Conservation (phyloP, 2,888 invertebrate genomes). For the Drosophila kambysellisi region DNA sequence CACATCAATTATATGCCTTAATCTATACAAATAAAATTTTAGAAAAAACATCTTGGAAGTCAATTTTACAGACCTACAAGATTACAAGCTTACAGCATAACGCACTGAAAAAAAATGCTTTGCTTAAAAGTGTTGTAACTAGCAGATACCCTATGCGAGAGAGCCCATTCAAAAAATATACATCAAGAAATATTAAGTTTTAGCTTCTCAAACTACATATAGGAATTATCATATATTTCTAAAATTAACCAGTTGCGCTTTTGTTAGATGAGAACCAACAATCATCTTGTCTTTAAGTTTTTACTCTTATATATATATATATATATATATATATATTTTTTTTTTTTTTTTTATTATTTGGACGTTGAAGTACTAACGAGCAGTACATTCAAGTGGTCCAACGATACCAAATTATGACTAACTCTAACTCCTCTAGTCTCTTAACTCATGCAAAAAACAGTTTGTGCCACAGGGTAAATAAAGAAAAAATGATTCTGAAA, state of each 20-base stretch:
- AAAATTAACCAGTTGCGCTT: background rate
- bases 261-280: background rate
- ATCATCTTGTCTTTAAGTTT: background rate
- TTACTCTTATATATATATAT: background rate
- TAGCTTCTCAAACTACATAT: background rate
- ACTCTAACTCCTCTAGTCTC: background rate
- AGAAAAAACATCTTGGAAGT: background rate
- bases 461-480: background rate
- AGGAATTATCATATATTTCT: background rate
- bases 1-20: slow-evolving; percentile 11
- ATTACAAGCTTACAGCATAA: background rate
- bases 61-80: too few relatives aligned
- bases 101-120: background rate
- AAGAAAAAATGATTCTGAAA: background rate
- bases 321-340: too few relatives aligned
- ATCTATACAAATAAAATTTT: background rate
- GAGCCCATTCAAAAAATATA: background rate
- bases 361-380: too few relatives aligned
- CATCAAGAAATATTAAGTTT: background rate
- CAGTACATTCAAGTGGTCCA: too few relatives aligned
- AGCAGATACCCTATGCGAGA: background rate
- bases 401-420: background rate
- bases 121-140: background rate
- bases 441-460: too few relatives aligned
- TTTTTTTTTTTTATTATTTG: too few relatives aligned